These are phyloP conservation scores for Rhagoletis pomonella DNA, from an alignment of 1,140 invertebrate species.

Conservation along the genomic window DNA sequence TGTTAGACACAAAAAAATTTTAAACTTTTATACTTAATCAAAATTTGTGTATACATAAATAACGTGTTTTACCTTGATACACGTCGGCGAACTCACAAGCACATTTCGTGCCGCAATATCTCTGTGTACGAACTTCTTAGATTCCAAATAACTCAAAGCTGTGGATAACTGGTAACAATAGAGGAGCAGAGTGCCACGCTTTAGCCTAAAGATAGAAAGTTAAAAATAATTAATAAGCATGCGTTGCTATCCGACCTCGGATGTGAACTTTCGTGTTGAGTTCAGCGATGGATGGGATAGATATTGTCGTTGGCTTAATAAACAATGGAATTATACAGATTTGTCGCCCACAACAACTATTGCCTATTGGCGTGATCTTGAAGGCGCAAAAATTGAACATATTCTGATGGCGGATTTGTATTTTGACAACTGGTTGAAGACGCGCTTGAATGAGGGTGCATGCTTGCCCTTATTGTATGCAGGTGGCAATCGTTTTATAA, in stretches of 20 bases:
- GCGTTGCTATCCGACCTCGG: slow-evolving; percentile 19
- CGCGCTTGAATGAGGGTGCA: slow-evolving; percentile 4
- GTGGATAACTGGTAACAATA: slow-evolving; percentile 97
- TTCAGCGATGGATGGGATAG: slow-evolving; percentile 19
- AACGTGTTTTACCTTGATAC: slow-evolving; percentile 86
- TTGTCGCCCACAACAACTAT: background rate
- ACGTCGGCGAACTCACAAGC: slow-evolving; percentile 93
- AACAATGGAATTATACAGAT: slow-evolving; percentile 29
- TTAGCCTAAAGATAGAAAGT: slow-evolving; percentile 76
- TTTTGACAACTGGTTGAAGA: slow-evolving; percentile 45
- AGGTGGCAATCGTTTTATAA: slow-evolving; percentile 54
- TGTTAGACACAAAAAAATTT: background rate
- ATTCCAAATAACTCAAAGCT: slow-evolving; percentile 97
- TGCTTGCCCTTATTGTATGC: slow-evolving; percentile 51
- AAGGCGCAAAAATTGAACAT: slow-evolving; percentile 1
- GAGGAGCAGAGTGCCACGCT: slow-evolving; percentile 90
- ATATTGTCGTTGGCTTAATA: slow-evolving; percentile 27
- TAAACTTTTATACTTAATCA: slow-evolving; percentile 74
- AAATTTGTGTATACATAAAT: slow-evolving; percentile 88
- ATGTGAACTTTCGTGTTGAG: slow-evolving; percentile 47
- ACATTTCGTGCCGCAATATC: slow-evolving; percentile 96
- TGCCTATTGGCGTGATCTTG: slow-evolving; percentile 53
- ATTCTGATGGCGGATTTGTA: slow-evolving; percentile 39
- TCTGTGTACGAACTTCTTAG: slow-evolving; percentile 98
- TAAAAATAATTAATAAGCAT: slow-evolving; percentile 50